These are phyloP conservation scores for Oryctes rhinoceros DNA, from an alignment of 1,140 invertebrate genomes.

Conservation along the genomic window DNA sequence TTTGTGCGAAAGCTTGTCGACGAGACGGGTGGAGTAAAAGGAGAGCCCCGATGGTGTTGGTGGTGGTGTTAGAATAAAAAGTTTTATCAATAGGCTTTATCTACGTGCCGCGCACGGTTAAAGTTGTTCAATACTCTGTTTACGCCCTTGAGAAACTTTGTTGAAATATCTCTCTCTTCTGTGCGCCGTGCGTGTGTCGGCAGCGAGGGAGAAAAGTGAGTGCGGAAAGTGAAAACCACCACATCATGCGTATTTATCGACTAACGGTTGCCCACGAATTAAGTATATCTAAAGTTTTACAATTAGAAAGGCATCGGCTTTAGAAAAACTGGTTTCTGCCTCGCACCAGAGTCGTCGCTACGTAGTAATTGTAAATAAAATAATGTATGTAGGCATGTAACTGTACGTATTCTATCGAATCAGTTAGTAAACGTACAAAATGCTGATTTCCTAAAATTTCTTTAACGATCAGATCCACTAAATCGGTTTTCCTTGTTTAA, in stretches of 20 bases:
- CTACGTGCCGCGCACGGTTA: slow-evolving; percentile 17
- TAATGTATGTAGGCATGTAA: no score
- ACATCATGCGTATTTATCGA: slow-evolving; percentile 17
- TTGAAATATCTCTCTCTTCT: slow-evolving; percentile 1
- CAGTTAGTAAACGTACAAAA: no score
- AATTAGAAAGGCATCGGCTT: no score
- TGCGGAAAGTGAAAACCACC: neutral
- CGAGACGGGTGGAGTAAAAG: neutral
- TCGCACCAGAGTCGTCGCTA: no score
- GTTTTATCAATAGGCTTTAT: slow-evolving; percentile 37
- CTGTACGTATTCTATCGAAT: no score
- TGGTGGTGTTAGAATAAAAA: slow-evolving; percentile 28
- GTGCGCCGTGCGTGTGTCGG: neutral
- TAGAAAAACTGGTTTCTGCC: no score
- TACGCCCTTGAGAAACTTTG: slow-evolving; percentile 35
- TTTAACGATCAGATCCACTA: no score
- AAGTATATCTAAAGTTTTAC: neutral
- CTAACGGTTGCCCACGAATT: neutral
- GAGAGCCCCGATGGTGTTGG: neutral
- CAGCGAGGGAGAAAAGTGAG: neutral
- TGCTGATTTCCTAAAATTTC: no score
- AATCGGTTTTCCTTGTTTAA: no score
- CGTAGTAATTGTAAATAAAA: no score
- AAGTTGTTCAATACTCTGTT: slow-evolving; percentile 35
- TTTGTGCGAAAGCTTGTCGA: neutral